Percentiles rank a stretch among this genome's conserved stretches.
These are phyloP conservation scores for Micrasema longulum DNA, from an alignment of 1,140 invertebrate species.

Conservation along the genomic window DNA sequence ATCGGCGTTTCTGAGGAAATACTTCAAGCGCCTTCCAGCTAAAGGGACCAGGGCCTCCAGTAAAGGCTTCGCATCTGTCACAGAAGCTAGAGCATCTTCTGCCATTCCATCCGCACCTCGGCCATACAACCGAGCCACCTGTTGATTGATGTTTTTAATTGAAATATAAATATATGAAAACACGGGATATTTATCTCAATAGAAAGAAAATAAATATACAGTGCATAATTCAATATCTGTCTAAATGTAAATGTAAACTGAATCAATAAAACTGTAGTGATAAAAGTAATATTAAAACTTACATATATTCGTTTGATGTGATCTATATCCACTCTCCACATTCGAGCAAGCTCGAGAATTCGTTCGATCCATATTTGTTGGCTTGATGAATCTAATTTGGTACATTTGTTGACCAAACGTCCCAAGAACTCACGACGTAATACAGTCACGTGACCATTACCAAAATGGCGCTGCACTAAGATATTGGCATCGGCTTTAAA, in stretches of 20 bases:
- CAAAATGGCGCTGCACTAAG: slow-evolving; percentile 67
- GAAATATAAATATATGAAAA: no score
- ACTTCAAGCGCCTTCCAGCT: slow-evolving; percentile 78
- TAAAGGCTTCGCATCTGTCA: slow-evolving; percentile 74
- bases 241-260: neutral
- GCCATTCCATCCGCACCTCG: slow-evolving; percentile 83
- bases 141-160: neutral
- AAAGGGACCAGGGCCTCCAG: slow-evolving; percentile 76
- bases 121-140: slow-evolving; percentile 79
- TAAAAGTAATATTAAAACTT: slow-evolving; percentile 47
- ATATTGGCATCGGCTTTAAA: slow-evolving; percentile 58
- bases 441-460: slow-evolving; percentile 71
- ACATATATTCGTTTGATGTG: slow-evolving; percentile 80
- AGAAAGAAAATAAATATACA: no score
- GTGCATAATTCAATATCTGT: no score
- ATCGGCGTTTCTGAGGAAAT: slow-evolving; percentile 70
- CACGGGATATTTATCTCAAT: no score
- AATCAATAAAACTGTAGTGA: neutral
- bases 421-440: slow-evolving; percentile 74
- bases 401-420: slow-evolving; percentile 71
- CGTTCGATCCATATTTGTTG: slow-evolving; percentile 76
- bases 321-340: slow-evolving; percentile 85
- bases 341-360: slow-evolving; percentile 77
- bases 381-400: slow-evolving; percentile 65
- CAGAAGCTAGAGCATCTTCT: slow-evolving; percentile 76